Percentiles rank a stretch among this genome's conserved stretches.
Evolutionary conservation across 1,140 invertebrate genomes (phyloP).

Genomic region (Heliconius nattereri): DNA sequence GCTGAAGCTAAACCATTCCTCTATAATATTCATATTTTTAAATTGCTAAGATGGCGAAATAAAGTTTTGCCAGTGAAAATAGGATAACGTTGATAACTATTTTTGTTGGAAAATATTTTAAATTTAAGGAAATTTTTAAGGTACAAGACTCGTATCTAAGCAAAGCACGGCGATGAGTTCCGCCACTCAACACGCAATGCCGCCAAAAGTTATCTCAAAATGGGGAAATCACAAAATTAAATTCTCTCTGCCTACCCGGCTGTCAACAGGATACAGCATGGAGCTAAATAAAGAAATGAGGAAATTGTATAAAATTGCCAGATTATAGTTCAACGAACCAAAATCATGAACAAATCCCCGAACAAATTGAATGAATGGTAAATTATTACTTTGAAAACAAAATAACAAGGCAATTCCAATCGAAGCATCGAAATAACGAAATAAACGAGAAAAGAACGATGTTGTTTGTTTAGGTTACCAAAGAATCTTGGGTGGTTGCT

Average conservation of each 20-base stretch:
- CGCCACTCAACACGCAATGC: too few species aligned
- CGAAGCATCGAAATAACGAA: conserved; percentile 44
- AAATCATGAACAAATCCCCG: conserved; percentile 18
- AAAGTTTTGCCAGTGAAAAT: conserved; percentile 26
- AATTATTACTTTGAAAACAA: conserved; percentile 41
- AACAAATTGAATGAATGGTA: conserved; percentile 33
- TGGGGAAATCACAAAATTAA: too few species aligned
- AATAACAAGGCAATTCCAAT: conserved; percentile 42
- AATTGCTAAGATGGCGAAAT: conserved; percentile 31
- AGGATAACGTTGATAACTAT: conserved; percentile 18
- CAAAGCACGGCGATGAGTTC: too few species aligned
- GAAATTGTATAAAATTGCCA: conserved; percentile 7
- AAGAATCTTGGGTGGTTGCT: conserved; percentile 26
- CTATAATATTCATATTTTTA: conserved; percentile 36
- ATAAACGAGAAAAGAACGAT: conserved; percentile 42
- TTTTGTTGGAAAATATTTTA: conserved; percentile 25
- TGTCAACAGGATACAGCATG: too few species aligned
- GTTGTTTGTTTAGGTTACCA: conserved; percentile 42
- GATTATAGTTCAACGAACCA: conserved; percentile 27
- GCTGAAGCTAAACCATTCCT: conserved; percentile 12
- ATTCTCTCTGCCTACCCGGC: too few species aligned
- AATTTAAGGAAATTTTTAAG: conserved; percentile 1
- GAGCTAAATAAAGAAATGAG: too few species aligned
- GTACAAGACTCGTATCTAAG: background rate
- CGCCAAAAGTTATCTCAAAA: too few species aligned